Percentiles rank a stretch among this genome's conserved stretches.
Evolutionary conservation across 2,113 vertebrate genomes (phyloP).

Genomic region (Pterocles orientalis): DNA sequence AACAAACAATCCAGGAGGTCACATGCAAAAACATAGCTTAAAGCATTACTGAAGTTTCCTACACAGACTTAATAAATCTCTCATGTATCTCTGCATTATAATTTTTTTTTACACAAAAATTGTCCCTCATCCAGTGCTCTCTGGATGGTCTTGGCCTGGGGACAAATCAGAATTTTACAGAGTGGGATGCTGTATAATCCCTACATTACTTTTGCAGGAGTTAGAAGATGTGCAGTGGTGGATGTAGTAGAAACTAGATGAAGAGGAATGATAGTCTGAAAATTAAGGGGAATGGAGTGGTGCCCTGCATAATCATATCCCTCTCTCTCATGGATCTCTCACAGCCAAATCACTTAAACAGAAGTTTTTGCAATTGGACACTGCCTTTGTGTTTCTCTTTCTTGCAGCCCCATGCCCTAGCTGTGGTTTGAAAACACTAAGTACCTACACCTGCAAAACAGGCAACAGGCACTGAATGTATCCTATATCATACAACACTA

Average conservation of each 20-base stretch:
- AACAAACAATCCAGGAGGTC: neutral
- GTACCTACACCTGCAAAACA: neutral
- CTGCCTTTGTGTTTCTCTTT: neutral
- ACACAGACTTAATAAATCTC: neutral
- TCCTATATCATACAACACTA: neutral
- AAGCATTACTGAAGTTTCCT: neutral
- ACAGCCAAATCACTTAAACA: neutral
- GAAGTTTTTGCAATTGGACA: neutral
- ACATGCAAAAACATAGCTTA: neutral
- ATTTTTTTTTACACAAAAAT: neutral
- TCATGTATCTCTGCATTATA: neutral
- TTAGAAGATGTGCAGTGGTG: neutral
- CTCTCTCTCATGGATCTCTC: neutral
- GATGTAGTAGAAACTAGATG: neutral
- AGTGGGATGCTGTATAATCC: neutral
- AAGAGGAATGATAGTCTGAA: neutral
- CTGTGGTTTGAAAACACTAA: neutral
- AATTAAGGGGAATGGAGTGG: neutral
- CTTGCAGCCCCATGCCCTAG: neutral
- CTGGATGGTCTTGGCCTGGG: neutral
- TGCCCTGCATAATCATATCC: neutral
- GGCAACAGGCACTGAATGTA: neutral
- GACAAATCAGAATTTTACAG: neutral
- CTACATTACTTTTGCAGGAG: neutral
- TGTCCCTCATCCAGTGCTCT: neutral